Percentiles rank a stretch among this genome's conserved stretches.
These are phyloP conservation scores for Erebia aethiops DNA, from an alignment of 2,888 invertebrate genomes.

Conservation along the genomic window DNA sequence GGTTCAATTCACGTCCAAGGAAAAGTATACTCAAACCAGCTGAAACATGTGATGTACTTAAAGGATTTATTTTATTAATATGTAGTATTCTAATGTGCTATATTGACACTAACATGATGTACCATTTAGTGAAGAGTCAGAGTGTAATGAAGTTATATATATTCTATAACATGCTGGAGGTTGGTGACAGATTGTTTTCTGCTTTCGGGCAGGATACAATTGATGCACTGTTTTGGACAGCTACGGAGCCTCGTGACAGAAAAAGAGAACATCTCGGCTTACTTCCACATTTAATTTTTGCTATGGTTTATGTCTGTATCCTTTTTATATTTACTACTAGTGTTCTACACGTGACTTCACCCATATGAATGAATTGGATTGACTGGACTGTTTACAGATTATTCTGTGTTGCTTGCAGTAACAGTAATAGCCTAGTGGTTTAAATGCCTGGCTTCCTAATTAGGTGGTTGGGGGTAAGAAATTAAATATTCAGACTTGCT, in stretches of 20 bases:
- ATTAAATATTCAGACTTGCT: too few species aligned
- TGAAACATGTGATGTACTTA: slow-evolving; percentile 97
- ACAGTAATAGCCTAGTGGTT: too few species aligned
- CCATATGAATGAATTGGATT: too few species aligned
- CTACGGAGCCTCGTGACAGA: slow-evolving; percentile 95
- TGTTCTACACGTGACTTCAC: too few species aligned
- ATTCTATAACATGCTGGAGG: slow-evolving; percentile 99
- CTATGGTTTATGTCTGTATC: slow-evolving; percentile 97
- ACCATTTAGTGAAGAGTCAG: slow-evolving; percentile 98
- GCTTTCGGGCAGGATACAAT: slow-evolving; percentile 99
- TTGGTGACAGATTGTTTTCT: slow-evolving; percentile 97
- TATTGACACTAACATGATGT: slow-evolving; percentile 98
- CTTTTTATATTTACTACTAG: slow-evolving; percentile 75
- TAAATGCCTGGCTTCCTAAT: too few species aligned
- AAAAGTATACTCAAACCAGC: slow-evolving; percentile 90
- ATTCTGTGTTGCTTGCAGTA: too few species aligned
- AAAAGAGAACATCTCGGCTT: slow-evolving; percentile 93
- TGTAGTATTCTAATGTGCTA: slow-evolving; percentile 93
- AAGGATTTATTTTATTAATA: slow-evolving; percentile 93
- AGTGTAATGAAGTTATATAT: slow-evolving; percentile 99
- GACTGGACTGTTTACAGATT: too few species aligned
- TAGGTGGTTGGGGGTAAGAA: too few species aligned
- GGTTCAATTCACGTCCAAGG: slow-evolving; percentile 60
- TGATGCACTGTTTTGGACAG: slow-evolving; percentile 99
- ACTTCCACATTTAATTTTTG: slow-evolving; percentile 94